Base-by-base conservation (phyloP, 2,797 vertebrate species). In the Sibirionetta formosa region DNA sequence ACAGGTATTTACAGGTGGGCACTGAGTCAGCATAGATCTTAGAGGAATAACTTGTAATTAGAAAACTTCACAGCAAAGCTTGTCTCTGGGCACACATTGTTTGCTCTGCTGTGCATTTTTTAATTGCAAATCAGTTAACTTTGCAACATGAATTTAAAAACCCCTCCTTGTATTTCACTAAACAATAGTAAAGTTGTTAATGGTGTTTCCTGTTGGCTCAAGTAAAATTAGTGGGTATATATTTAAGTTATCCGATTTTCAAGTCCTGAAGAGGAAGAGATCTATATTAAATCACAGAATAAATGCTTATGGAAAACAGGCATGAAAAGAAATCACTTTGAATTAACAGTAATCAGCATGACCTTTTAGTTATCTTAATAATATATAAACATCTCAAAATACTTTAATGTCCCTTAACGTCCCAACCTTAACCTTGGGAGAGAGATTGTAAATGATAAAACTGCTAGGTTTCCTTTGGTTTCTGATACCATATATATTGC, bases 341-440 rank as follows among this genome's bases (percentile, higher is more conserved):
- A 60, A 31, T 82, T 36, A 48, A 35, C 12, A 60, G 33, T 46
- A 23, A n/a, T 29, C 38, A 31, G 9, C 24, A 8, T 48, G 50
- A 24, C 15, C 65, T 18, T 60, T 60, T 78, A 16, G 5, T 66
- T 82, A 23, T 20, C 33, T 69, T 11, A 33, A 6, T 13, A 26
- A 6, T 14, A 82, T 24, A 23, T 42, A 38, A n/a, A 61, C 61
- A 63, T 35, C n/a, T 57, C 54, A 51, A 68, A 82, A 20, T 42
- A 65, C 3, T 3, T 75, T 35, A 51, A 57, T 1, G 0, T 35
- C 42, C 42, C 42, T 44, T 42, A 18, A 42, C 8, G 2, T 42
- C 42, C 17, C 42, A 42, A 42, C 1, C 42, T 54, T 54, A 42
- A 50, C 13, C 13, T 12, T 2, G 0, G 27, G 22, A 29, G 8